Conservation (phyloP, 2,888 invertebrate genomes). For the Scrobipalpa costella region DNA sequence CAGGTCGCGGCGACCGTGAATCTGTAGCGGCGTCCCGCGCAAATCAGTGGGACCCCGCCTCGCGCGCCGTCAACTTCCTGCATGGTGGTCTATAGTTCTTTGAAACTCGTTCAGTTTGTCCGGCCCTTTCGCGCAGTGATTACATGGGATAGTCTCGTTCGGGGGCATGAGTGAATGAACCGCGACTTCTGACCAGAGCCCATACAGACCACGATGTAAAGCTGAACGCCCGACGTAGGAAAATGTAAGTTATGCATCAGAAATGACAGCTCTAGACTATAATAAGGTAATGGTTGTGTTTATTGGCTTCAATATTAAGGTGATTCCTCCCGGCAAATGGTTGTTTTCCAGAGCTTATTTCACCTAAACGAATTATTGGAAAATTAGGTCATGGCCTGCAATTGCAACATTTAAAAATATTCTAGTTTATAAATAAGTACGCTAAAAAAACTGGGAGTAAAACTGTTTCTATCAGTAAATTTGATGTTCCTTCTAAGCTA, state of each 20-base stretch:
- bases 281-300: not conserved
- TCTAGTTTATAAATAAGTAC: no score
- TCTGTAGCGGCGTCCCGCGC: conserved; percentile 57
- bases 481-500: no score
- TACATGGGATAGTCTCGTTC: conserved; percentile 41
- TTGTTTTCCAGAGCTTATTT: no score
- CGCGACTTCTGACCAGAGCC: conserved; percentile 45
- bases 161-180: conserved; percentile 53
- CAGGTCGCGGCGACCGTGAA: conserved; percentile 77
- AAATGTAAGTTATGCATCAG: conserved; percentile 63
- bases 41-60: conserved; percentile 61
- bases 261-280: conserved; percentile 28
- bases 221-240: conserved; percentile 67
- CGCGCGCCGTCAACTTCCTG: conserved; percentile 70
- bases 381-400: no score
- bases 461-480: no score
- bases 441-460: no score
- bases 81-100: conserved; percentile 32
- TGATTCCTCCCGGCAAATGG: no score
- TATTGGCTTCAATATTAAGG: no score
- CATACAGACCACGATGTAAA: conserved; percentile 66
- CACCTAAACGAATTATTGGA: no score
- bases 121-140: conserved; percentile 34
- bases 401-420: no score
- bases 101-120: conserved; percentile 17